Evolutionary conservation across 1,140 invertebrate genomes (phyloP).

Genomic region (Tetragonula clypearis): DNA sequence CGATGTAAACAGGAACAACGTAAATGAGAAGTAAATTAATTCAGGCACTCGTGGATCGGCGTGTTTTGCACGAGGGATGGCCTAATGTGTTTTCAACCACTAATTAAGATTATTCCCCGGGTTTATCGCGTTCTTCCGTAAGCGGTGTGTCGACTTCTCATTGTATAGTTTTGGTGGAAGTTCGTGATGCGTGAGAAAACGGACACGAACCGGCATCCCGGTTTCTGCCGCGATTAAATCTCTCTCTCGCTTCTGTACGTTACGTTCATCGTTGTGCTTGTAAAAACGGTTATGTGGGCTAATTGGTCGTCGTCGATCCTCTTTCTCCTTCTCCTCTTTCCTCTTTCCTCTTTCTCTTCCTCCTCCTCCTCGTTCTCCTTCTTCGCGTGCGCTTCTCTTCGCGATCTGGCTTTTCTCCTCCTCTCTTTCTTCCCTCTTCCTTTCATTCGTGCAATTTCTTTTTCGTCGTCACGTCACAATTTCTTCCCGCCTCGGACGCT

Average conservation of each 20-base stretch:
- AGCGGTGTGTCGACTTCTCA: slow-evolving; percentile 35
- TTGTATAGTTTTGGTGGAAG: slow-evolving; percentile 54
- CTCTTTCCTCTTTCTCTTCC: slow-evolving; percentile 34
- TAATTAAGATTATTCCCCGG: slow-evolving; percentile 60
- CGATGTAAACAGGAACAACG: slow-evolving; percentile 28
- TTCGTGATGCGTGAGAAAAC: slow-evolving; percentile 73
- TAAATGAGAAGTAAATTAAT: slow-evolving; percentile 50
- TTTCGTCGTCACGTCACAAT: slow-evolving; percentile 74
- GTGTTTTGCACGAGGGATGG: slow-evolving; percentile 13
- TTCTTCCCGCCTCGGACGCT: slow-evolving; percentile 66
- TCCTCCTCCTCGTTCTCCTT: slow-evolving; percentile 2
- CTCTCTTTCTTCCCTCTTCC: slow-evolving; percentile 18
- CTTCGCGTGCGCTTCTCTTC: slow-evolving; percentile 9
- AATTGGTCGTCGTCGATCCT: slow-evolving; percentile 70
- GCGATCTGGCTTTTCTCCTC: slow-evolving; percentile 2
- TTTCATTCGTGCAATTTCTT: slow-evolving; percentile 53
- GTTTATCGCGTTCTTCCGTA: slow-evolving; percentile 52
- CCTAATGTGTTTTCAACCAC: slow-evolving; percentile 52
- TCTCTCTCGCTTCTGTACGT: slow-evolving; percentile 50
- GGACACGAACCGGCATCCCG: slow-evolving; percentile 70
- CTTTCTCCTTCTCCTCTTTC: slow-evolving; percentile 51
- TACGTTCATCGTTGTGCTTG: slow-evolving; percentile 65
- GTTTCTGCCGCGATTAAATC: slow-evolving; percentile 72
- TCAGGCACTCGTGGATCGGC: slow-evolving; percentile 28
- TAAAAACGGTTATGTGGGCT: slow-evolving; percentile 75